phyloP scores from a whole-genome alignment of 1,140 invertebrate species.

The Atta cephalotes region DNA sequence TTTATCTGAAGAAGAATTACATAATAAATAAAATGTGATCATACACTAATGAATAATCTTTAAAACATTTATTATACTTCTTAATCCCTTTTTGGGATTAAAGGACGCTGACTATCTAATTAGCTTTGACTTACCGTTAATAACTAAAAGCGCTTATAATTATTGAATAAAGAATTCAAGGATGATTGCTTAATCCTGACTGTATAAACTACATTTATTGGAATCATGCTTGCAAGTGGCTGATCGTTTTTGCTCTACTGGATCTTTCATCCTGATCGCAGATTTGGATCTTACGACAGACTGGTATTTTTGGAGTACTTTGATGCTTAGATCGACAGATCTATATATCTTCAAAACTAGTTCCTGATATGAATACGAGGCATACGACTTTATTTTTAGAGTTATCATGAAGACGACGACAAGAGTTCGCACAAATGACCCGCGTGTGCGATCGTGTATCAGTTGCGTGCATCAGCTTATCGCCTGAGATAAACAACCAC shows the following conservation, averaged over 20 bases:
- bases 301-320: slow-evolving; percentile 17
- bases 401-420: slow-evolving; percentile 1
- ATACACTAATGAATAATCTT: not conserved
- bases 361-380: slow-evolving; percentile 28
- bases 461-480: slow-evolving; percentile 51
- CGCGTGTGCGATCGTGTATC: slow-evolving; percentile 41
- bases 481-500: not conserved
- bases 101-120: not conserved
- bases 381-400: slow-evolving; percentile 66
- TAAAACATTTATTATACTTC: not conserved
- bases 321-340: slow-evolving; percentile 38
- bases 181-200: not conserved
- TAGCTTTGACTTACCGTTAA: not conserved
- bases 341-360: slow-evolving; percentile 39
- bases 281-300: slow-evolving; percentile 23
- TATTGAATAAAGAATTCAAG: not conserved
- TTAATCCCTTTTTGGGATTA: not conserved
- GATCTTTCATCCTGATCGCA: not conserved
- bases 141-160: slow-evolving; percentile 19
- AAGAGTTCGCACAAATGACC: slow-evolving; percentile 51
- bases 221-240: not conserved
- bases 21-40: not conserved
- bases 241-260: not conserved
- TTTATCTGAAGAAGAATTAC: not conserved
- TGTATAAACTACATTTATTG: not conserved